A percentile compares a stretch with the other conserved stretches of the same genome.
Conservation (phyloP, 2,797 vertebrate species). For the Nyctibius grandis region DNA sequence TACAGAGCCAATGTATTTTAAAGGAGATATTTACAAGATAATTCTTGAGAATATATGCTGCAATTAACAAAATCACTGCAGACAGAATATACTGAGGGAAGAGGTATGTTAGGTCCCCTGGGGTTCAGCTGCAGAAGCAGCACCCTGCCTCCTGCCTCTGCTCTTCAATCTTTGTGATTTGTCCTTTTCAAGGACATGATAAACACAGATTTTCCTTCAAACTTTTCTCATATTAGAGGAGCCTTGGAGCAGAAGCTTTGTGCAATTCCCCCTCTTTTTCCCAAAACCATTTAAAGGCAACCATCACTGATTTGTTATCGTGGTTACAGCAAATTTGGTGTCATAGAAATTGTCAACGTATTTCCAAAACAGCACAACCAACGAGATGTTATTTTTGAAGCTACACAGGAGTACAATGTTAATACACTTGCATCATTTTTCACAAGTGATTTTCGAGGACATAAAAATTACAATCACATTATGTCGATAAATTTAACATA, state of each 20-base stretch:
- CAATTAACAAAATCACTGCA: background rate
- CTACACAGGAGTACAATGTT: background rate
- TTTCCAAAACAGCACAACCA: background rate
- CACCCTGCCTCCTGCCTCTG: background rate
- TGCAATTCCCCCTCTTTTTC: background rate
- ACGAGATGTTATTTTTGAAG: background rate
- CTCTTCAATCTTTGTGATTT: background rate
- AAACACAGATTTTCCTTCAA: background rate
- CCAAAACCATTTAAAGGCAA: background rate
- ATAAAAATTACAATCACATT: background rate
- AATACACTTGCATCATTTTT: background rate
- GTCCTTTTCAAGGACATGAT: background rate
- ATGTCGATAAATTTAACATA: background rate
- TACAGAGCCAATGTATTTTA: background rate
- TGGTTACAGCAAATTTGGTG: background rate
- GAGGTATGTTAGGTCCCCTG: background rate
- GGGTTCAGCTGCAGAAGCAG: background rate
- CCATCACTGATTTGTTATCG: background rate
- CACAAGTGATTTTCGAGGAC: background rate
- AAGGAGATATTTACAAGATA: background rate
- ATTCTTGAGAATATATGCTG: background rate
- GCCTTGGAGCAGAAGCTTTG: background rate
- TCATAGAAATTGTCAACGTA: background rate
- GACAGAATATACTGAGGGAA: background rate
- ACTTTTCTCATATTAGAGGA: background rate